Evolutionary conservation across 1,140 invertebrate species (phyloP).

Genomic region (Anastatus disparis): DNA sequence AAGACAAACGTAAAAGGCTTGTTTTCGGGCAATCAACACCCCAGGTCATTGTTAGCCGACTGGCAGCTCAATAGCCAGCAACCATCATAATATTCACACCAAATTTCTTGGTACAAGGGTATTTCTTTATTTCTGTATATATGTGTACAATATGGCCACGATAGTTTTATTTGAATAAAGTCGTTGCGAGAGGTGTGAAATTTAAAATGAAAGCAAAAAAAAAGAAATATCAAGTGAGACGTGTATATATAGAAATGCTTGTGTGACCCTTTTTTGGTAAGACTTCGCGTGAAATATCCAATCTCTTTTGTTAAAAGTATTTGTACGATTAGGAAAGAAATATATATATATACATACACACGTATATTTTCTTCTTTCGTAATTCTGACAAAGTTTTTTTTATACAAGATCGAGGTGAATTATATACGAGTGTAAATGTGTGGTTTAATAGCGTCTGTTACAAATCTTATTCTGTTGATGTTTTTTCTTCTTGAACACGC

Average conservation of each 20-base stretch:
- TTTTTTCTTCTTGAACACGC: neutral
- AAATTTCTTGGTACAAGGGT: neutral
- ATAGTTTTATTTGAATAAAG: conserved; percentile 58
- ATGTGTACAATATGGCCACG: conserved; percentile 64
- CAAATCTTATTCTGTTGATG: neutral
- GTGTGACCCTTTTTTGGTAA: neutral
- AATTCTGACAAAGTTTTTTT: neutral
- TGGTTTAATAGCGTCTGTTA: conserved; percentile 10
- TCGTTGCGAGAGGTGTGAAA: conserved; percentile 40
- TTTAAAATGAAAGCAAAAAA: conserved; percentile 22
- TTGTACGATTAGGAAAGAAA: conserved; percentile 13
- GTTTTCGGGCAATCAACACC: conserved; percentile 27
- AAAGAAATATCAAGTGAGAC: neutral
- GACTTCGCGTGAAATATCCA: conserved; percentile 7
- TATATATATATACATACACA: no score
- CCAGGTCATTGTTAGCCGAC: conserved; percentile 7
- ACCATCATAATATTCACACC: conserved; percentile 38
- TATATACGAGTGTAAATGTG: neutral
- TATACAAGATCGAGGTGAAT: neutral
- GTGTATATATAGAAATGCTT: neutral
- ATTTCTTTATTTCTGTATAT: neutral
- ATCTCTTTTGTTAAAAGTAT: neutral
- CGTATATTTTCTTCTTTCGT: neutral
- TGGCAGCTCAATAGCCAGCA: conserved; percentile 36
- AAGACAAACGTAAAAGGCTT: neutral